Conservation (phyloP, 1,140 invertebrate genomes). For the Nymphalis io region DNA sequence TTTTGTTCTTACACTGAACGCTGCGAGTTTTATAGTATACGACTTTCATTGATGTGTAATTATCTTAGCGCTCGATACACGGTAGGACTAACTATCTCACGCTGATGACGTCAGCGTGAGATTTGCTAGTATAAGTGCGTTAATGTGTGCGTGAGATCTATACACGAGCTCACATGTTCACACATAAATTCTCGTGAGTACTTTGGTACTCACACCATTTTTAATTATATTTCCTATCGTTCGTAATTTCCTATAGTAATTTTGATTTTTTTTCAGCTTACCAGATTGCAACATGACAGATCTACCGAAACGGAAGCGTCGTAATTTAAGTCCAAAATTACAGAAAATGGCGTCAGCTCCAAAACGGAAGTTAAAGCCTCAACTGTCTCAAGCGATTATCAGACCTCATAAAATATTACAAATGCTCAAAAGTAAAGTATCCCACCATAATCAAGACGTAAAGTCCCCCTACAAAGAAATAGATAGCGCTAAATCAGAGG, state of each 20-base stretch:
- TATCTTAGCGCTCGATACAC: too few species aligned
- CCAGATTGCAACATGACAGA: conserved; percentile 64
- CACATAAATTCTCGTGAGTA: too few species aligned
- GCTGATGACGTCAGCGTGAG: too few species aligned
- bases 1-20: not conserved
- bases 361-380: conserved; percentile 63
- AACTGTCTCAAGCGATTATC: conserved; percentile 45
- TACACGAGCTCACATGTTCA: too few species aligned
- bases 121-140: too few species aligned
- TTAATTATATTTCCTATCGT: too few species aligned
- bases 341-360: conserved; percentile 56
- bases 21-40: too few species aligned
- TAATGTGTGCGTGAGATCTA: too few species aligned
- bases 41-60: too few species aligned
- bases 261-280: conserved; percentile 48
- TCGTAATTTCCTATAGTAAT: too few species aligned
- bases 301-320: conserved; percentile 58
- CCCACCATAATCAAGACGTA: conserved; percentile 32
- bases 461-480: conserved; percentile 50
- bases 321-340: conserved; percentile 55
- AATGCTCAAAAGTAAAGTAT: conserved; percentile 63
- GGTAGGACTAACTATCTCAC: too few species aligned
- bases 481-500: conserved; percentile 54
- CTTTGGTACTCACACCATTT: too few species aligned
- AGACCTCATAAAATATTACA: conserved; percentile 69